Conservation (phyloP, 2,888 invertebrate species). For the Eucera pruinosa region DNA sequence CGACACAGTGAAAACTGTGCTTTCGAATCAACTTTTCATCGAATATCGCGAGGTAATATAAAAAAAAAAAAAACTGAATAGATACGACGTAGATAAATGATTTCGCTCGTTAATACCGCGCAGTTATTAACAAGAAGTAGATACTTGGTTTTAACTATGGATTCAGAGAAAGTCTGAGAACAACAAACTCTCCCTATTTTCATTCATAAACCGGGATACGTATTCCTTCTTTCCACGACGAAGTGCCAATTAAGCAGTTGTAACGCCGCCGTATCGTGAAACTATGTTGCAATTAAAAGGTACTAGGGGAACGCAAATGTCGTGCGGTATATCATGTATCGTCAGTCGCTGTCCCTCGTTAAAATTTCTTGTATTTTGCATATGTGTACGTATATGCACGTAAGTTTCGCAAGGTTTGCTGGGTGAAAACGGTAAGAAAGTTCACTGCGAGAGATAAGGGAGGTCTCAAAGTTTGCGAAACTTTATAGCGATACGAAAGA, state of each 20-base stretch:
- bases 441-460: not conserved
- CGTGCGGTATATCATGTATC: not conserved
- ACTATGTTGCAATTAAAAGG: conserved; percentile 26
- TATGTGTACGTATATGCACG: too few species aligned
- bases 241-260: conserved; percentile 34
- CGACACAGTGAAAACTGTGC: too few species aligned
- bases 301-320: conserved; percentile 13
- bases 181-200: conserved; percentile 24
- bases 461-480: too few species aligned
- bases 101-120: conserved; percentile 1
- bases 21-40: not conserved
- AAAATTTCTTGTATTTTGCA: conserved; percentile 5
- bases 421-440: conserved; percentile 4
- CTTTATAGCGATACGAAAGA: too few species aligned
- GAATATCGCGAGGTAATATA: not conserved
- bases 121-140: not conserved
- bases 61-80: not conserved
- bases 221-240: conserved; percentile 8
- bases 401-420: too few species aligned
- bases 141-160: not conserved
- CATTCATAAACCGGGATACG: conserved; percentile 17
- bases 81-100: not conserved
- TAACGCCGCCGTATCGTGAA: conserved; percentile 4
- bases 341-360: not conserved
- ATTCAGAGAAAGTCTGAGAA: conserved; percentile 46